These are phyloP conservation scores for Altica lythri DNA, from an alignment of 2,888 invertebrate species.

Conservation along the genomic window DNA sequence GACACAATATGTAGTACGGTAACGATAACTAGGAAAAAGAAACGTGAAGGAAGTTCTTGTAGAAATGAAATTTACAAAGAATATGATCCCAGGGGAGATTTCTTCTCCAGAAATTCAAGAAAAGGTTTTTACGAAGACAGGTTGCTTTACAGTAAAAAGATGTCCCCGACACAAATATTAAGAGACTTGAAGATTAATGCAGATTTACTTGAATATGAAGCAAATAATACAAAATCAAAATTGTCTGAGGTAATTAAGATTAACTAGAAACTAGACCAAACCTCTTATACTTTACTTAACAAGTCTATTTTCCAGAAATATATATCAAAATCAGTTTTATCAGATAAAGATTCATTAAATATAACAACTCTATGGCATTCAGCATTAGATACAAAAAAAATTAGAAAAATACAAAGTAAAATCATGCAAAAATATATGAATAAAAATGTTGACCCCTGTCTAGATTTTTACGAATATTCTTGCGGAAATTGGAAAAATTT, in stretches of 20 bases:
- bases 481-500: conserved; percentile 85
- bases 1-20: conserved; percentile 23
- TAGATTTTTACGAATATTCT: conserved; percentile 83
- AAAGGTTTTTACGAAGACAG: conserved; percentile 14
- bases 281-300: too few relatives aligned
- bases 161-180: background rate
- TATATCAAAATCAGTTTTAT: too few relatives aligned
- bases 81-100: conserved; percentile 20
- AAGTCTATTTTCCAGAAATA: too few relatives aligned
- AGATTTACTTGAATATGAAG: background rate
- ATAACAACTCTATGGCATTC: conserved; percentile 22
- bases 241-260: too few relatives aligned
- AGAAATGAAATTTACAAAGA: conserved; percentile 17
- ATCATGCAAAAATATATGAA: conserved; percentile 81
- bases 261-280: too few relatives aligned
- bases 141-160: conserved; percentile 5
- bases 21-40: conserved; percentile 18
- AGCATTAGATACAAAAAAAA: conserved; percentile 10
- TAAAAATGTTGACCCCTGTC: conserved; percentile 71
- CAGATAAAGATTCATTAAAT: background rate
- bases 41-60: conserved; percentile 1
- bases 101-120: conserved; percentile 13
- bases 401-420: conserved; percentile 31
- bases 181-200: conserved; percentile 8
- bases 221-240: too few relatives aligned